Conservation (phyloP, 2,888 invertebrate genomes). For the Pherbina coryleti region DNA sequence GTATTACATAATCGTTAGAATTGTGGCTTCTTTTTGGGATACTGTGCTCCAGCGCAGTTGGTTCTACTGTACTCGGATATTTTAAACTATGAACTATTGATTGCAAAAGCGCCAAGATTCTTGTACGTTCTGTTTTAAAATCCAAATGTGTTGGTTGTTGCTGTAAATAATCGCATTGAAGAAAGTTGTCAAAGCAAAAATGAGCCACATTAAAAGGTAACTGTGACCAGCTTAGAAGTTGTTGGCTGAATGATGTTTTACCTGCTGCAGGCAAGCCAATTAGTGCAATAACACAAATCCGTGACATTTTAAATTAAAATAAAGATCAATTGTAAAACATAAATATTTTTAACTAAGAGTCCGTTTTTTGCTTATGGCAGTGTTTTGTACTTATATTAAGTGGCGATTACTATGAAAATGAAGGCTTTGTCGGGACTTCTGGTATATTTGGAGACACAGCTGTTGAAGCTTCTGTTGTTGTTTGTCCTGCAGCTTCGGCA, state of each 20-base stretch:
- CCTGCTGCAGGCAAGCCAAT: slow-evolving; percentile 65
- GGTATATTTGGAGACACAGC: slow-evolving; percentile 39
- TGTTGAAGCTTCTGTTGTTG: slow-evolving; percentile 47
- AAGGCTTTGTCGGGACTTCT: neutral
- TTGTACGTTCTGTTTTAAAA: slow-evolving; percentile 9
- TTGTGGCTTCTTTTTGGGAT: slow-evolving; percentile 22
- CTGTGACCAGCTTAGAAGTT: slow-evolving; percentile 45
- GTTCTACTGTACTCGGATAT: neutral
- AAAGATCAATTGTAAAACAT: neutral
- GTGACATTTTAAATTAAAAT: slow-evolving; percentile 51
- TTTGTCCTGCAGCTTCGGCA: slow-evolving; percentile 32
- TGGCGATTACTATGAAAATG: no score
- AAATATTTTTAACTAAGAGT: neutral
- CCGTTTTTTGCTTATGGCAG: no score
- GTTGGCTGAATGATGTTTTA: slow-evolving; percentile 60
- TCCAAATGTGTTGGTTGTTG: neutral
- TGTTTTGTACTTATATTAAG: no score
- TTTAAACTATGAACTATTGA: slow-evolving; percentile 42
- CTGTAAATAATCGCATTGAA: slow-evolving; percentile 14
- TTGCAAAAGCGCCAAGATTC: slow-evolving; percentile 44
- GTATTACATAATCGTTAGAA: slow-evolving; percentile 51
- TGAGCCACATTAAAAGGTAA: slow-evolving; percentile 55
- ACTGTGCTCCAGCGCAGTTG: neutral
- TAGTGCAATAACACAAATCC: slow-evolving; percentile 60
- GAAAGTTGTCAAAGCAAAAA: slow-evolving; percentile 61